phyloP scores from a whole-genome alignment of 2,888 invertebrate species.

The Nysson spinosus region DNA sequence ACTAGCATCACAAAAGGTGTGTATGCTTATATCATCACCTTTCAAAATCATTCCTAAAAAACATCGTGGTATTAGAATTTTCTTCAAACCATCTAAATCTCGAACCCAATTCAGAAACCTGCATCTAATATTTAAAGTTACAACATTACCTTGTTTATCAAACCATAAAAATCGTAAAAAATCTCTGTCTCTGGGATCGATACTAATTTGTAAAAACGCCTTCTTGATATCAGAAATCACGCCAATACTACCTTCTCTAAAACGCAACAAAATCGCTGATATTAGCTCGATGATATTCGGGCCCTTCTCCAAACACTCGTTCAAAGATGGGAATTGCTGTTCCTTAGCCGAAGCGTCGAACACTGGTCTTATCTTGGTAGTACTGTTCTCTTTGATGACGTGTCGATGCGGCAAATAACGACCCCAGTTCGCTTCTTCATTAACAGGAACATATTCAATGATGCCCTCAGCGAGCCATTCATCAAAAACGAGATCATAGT shows the following conservation, averaged over 20 bases:
- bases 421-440: not conserved
- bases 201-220: conserved; percentile 17
- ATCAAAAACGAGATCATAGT: not conserved
- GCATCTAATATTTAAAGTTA: not conserved
- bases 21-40: not conserved
- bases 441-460: conserved; percentile 1
- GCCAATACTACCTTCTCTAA: conserved; percentile 1
- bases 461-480: conserved; percentile 2
- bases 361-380: not conserved
- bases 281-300: conserved; percentile 10
- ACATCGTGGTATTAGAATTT: not conserved
- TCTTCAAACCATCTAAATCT: not conserved
- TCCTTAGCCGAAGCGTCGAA: conserved; percentile 2
- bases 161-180: conserved; percentile 3
- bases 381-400: not conserved
- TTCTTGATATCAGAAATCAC: conserved; percentile 8
- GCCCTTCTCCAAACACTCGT: conserved; percentile 10
- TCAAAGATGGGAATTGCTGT: not conserved
- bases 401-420: conserved; percentile 2
- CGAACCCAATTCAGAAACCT: not conserved
- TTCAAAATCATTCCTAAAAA: not conserved
- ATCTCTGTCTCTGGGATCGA: not conserved
- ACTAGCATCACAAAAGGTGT: conserved; percentile 18
- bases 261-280: not conserved
- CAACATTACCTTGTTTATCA: not conserved